Percentiles rank a stretch among this genome's conserved stretches.
Evolutionary conservation across 2,113 vertebrate genomes (phyloP).

Genomic region (Chauna torquata): DNA sequence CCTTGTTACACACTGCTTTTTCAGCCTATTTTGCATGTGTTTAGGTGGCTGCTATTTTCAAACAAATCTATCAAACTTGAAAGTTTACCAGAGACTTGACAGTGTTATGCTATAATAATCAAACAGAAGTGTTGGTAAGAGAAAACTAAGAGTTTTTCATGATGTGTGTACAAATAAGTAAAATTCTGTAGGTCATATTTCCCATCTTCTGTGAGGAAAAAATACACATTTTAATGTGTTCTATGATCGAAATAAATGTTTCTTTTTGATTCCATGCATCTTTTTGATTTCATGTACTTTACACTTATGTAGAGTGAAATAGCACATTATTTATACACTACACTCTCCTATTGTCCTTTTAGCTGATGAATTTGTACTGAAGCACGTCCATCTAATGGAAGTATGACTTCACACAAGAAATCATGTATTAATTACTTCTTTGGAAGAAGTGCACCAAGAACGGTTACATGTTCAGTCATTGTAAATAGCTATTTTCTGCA

Average conservation of each 20-base stretch:
- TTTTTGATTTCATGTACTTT: background rate
- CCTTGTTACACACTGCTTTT: slow-evolving; percentile 43
- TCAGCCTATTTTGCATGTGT: slow-evolving; percentile 45
- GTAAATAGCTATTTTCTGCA: slow-evolving; percentile 45
- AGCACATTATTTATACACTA: background rate
- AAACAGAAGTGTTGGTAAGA: background rate
- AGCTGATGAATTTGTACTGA: slow-evolving; percentile 29
- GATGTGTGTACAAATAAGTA: background rate
- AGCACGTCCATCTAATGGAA: background rate
- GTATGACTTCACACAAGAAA: background rate
- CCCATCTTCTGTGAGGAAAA: background rate
- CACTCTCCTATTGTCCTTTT: background rate
- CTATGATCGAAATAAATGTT: background rate
- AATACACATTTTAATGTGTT: background rate
- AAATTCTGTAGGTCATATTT: slow-evolving; percentile 1
- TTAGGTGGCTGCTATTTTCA: slow-evolving; percentile 62
- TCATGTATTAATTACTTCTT: background rate
- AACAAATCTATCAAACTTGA: slow-evolving; percentile 54
- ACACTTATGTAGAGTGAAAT: background rate
- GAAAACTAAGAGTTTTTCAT: background rate
- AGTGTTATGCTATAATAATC: slow-evolving; percentile 38
- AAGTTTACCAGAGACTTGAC: slow-evolving; percentile 46
- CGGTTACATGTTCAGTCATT: slow-evolving; percentile 30
- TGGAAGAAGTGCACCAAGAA: background rate
- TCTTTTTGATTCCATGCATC: background rate